phyloP scores from a whole-genome alignment of 2,113 vertebrate genomes.

The Chrysochloris asiatica region DNA sequence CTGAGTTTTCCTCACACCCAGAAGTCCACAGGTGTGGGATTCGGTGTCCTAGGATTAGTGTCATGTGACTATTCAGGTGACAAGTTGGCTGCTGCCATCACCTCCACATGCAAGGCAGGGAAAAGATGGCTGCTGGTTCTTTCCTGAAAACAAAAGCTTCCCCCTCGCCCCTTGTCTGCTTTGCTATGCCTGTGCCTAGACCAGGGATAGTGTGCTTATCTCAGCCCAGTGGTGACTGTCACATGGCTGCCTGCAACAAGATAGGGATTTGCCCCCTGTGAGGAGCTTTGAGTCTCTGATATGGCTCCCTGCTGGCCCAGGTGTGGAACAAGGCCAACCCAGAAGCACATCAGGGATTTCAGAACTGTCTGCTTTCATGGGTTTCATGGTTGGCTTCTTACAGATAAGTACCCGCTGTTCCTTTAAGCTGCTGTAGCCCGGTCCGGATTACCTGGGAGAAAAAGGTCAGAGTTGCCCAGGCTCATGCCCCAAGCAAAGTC shows the following conservation, averaged over 20 bases:
- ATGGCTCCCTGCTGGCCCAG: background rate
- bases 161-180: no score
- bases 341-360: fast-evolving
- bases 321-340: background rate
- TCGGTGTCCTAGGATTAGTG: no score
- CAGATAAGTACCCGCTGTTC: background rate
- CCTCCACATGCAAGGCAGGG: background rate
- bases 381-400: background rate
- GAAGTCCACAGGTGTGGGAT: background rate
- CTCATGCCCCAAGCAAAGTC: background rate
- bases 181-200: background rate
- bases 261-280: background rate
- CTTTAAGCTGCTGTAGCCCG: background rate
- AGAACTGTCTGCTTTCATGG: background rate
- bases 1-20: background rate
- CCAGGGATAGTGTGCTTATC: no score
- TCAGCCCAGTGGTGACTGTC: background rate
- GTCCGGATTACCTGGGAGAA: background rate
- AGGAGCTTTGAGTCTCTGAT: background rate
- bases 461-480: background rate
- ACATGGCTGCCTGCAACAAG: background rate
- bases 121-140: background rate
- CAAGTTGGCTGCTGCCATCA: background rate
- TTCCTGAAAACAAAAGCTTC: background rate
- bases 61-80: fast-evolving